Conservation (phyloP, 2,113 vertebrate genomes). For the Planiliza haematocheilus region DNA sequence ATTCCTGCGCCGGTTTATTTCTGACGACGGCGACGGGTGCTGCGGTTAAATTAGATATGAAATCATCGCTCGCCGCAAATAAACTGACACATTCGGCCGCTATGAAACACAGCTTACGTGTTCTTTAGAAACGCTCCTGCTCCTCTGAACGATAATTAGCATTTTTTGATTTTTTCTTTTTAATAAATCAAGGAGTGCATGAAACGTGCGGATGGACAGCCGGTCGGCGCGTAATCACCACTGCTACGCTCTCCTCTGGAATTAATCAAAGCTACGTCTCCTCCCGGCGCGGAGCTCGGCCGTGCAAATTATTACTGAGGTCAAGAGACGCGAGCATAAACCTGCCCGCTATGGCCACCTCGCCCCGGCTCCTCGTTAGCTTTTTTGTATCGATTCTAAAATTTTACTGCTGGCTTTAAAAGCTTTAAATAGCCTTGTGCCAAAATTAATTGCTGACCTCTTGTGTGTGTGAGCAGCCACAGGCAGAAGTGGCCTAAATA, state of each 20-base stretch:
- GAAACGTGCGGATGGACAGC: background rate
- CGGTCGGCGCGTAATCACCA: background rate
- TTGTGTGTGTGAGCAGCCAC: background rate
- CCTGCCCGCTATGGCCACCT: conserved; percentile 14
- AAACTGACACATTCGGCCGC: background rate
- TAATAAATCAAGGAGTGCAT: background rate
- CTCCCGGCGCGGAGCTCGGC: conserved; percentile 13
- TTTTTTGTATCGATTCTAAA: conserved; percentile 54
- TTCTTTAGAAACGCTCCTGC: too few species aligned
- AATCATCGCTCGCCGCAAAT: conserved; percentile 1
- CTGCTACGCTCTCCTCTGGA: conserved; percentile 15
- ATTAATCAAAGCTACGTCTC: conserved; percentile 18
- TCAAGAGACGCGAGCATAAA: conserved; percentile 52
- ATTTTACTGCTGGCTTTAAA: conserved; percentile 61
- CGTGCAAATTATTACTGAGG: conserved; percentile 50
- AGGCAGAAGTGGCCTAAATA: background rate
- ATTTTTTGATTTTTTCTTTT: background rate
- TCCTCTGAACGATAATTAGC: background rate
- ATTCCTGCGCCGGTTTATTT: conserved; percentile 43
- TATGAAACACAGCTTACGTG: background rate
- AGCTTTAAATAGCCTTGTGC: conserved; percentile 52
- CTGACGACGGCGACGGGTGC: conserved; percentile 18
- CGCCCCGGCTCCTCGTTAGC: conserved; percentile 28
- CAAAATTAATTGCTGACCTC: conserved; percentile 52
- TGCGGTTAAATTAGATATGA: conserved; percentile 25